These are phyloP conservation scores for Spicauda simplicius DNA, from an alignment of 2,888 invertebrate species.

Conservation along the genomic window DNA sequence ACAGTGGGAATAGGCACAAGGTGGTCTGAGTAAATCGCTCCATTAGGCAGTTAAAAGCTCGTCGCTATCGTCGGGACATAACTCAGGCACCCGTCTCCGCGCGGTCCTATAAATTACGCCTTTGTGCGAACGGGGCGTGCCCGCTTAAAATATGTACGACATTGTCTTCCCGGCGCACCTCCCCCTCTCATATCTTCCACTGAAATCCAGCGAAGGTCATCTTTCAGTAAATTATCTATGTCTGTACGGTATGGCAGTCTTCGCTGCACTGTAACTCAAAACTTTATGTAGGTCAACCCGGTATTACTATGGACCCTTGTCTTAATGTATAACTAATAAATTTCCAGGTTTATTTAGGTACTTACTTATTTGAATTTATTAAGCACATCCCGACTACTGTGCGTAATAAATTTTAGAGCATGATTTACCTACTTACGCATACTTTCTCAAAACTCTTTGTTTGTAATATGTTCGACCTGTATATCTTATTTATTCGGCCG, in stretches of 20 bases:
- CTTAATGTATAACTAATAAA: constrained; percentile 20
- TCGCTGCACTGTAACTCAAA: constrained; percentile 55
- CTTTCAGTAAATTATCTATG: constrained; percentile 70
- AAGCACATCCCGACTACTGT: not conserved
- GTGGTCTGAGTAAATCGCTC: constrained; percentile 82
- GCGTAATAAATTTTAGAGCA: not conserved
- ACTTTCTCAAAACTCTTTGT: too few species aligned
- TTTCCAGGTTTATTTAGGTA: constrained; percentile 19
- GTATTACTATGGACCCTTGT: constrained; percentile 38
- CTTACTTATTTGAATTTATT: not conserved
- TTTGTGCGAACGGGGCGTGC: constrained; percentile 82
- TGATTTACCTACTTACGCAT: too few species aligned
- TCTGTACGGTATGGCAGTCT: constrained; percentile 57
- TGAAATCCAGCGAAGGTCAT: constrained; percentile 70
- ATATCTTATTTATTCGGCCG: too few species aligned
- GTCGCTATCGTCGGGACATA: constrained; percentile 82
- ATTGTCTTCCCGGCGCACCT: constrained; percentile 77
- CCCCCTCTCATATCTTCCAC: constrained; percentile 72
- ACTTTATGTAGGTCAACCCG: constrained; percentile 63
- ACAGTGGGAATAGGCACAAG: constrained; percentile 70
- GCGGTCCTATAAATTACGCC: constrained; percentile 82
- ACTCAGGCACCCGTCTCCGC: constrained; percentile 82
- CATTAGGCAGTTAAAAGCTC: constrained; percentile 85
- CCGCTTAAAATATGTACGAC: constrained; percentile 83
- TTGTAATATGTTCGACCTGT: too few species aligned